Conservation (phyloP, 2,797 vertebrate genomes). For the Loriculus beryllinus region DNA sequence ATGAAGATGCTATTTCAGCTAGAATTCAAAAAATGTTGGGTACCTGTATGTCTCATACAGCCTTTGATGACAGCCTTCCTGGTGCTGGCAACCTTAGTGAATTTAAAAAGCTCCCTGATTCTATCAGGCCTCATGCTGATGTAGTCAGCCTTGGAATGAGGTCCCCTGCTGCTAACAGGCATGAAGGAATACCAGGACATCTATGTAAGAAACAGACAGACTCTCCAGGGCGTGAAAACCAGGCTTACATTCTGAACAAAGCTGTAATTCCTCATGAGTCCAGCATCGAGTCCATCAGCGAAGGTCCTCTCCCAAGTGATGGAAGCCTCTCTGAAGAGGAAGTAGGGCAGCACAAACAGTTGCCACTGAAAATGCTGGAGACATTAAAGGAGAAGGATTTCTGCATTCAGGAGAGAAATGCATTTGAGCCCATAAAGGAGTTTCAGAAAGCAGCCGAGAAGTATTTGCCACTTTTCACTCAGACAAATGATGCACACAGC, state of each 20-base stretch:
- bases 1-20: slow-evolving; percentile 70
- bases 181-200: slow-evolving; percentile 67
- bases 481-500: slow-evolving; percentile 64
- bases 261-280: slow-evolving; percentile 64
- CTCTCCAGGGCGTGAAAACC: slow-evolving; percentile 39
- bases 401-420: slow-evolving; percentile 71
- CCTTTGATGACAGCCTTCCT: slow-evolving; percentile 82
- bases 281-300: slow-evolving; percentile 89
- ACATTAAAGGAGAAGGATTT: slow-evolving; percentile 76
- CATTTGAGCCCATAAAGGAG: slow-evolving; percentile 79
- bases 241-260: slow-evolving; percentile 43
- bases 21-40: slow-evolving; percentile 83
- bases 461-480: slow-evolving; percentile 72
- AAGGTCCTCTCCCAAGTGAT: slow-evolving; percentile 89
- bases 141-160: slow-evolving; percentile 65
- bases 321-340: slow-evolving; percentile 86
- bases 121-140: slow-evolving; percentile 64
- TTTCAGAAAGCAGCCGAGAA: slow-evolving; percentile 90
- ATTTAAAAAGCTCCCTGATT: slow-evolving; percentile 77
- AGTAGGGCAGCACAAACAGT: slow-evolving; percentile 9
- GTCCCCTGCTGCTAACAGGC: slow-evolving; percentile 46
- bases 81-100: slow-evolving; percentile 82
- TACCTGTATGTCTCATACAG: slow-evolving; percentile 76
- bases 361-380: slow-evolving; percentile 62
- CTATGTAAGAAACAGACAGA: slow-evolving; percentile 61